A percentile compares a stretch with the other conserved stretches of the same genome.
Conservation (phyloP, 2,888 invertebrate species). For the Agrotis exclamationis region DNA sequence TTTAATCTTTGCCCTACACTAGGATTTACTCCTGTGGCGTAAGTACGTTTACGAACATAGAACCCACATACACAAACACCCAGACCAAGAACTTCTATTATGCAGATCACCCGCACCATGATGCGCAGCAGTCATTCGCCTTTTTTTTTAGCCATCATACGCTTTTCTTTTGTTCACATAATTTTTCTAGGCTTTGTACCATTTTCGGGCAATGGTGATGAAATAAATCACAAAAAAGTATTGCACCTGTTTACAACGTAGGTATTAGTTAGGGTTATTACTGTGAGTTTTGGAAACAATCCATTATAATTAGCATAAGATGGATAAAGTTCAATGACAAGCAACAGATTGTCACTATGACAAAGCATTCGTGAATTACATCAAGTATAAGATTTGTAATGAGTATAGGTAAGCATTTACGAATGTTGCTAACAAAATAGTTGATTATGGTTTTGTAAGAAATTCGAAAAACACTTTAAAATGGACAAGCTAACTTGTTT, state of each 20-base stretch:
- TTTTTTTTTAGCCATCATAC: neutral
- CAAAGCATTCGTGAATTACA: neutral
- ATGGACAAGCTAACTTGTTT: neutral
- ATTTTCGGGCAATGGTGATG: too few species aligned
- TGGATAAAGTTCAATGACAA: slow-evolving; percentile 3
- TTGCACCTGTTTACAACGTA: too few species aligned
- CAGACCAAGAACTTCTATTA: too few species aligned
- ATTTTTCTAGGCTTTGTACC: neutral
- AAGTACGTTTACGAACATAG: too few species aligned
- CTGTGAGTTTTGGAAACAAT: too few species aligned
- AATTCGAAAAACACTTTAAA: neutral
- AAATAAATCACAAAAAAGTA: too few species aligned
- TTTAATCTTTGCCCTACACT: too few species aligned
- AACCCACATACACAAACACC: too few species aligned
- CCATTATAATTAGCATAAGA: neutral
- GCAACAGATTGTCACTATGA: slow-evolving; percentile 14
- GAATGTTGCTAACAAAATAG: neutral
- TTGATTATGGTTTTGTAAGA: neutral
- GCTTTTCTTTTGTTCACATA: neutral
- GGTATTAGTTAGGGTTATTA: too few species aligned
- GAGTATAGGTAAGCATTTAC: neutral
- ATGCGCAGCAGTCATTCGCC: too few species aligned
- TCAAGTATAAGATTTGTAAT: neutral
- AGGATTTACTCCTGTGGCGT: too few species aligned
- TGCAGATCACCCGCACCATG: too few species aligned